A percentile compares a stretch with the other conserved stretches of the same genome.
These are phyloP conservation scores for Adelosebastes latens DNA, from an alignment of 2,797 vertebrate species.

Conservation along the genomic window DNA sequence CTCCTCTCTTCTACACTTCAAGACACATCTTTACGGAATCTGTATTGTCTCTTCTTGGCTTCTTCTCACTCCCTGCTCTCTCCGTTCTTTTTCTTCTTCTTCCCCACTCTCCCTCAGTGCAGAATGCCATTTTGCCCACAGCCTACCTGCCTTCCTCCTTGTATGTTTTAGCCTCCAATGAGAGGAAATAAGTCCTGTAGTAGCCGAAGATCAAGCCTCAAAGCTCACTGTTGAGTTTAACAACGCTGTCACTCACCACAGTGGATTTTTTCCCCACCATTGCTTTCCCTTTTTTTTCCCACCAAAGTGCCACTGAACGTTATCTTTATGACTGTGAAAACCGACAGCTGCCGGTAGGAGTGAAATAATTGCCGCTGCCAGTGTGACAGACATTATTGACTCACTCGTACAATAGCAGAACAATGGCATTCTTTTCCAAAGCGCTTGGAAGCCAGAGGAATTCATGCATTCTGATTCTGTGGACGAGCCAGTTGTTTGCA, in stretches of 20 bases:
- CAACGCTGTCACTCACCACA: slow-evolving; percentile 30
- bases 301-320: slow-evolving; percentile 42
- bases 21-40: slow-evolving; percentile 29
- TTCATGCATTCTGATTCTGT: slow-evolving; percentile 5
- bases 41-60: neutral
- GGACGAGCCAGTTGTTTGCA: slow-evolving; percentile 35
- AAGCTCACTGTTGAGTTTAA: slow-evolving; percentile 24
- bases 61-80: neutral
- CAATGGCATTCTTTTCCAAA: slow-evolving; percentile 44
- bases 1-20: slow-evolving; percentile 14
- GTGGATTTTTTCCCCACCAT: neutral
- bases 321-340: slow-evolving; percentile 56
- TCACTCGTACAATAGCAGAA: slow-evolving; percentile 52
- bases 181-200: slow-evolving; percentile 26
- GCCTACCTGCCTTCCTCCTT: neutral
- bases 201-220: slow-evolving; percentile 20
- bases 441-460: slow-evolving; percentile 9
- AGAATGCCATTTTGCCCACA: neutral
- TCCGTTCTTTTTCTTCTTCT: neutral
- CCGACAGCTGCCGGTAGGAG: slow-evolving; percentile 57
- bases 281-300: neutral
- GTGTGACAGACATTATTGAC: slow-evolving; percentile 53
- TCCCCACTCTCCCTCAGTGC: neutral
- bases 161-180: neutral
- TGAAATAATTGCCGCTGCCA: slow-evolving; percentile 61